Conservation (phyloP, 64 coral and sea anemone species). For the Stichodactyla helianthus region DNA sequence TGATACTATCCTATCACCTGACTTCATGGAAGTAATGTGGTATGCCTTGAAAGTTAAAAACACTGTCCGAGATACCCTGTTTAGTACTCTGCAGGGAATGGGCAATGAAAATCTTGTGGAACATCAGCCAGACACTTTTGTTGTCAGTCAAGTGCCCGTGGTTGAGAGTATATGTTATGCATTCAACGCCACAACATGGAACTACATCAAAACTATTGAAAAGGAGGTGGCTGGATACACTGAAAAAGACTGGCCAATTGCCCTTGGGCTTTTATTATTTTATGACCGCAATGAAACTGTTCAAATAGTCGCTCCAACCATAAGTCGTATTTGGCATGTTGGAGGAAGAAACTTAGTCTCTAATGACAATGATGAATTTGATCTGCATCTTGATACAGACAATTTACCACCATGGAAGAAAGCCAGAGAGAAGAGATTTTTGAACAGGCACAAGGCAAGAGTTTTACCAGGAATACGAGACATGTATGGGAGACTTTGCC, state of each 20-base stretch:
- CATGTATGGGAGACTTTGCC: slow-evolving; percentile 79
- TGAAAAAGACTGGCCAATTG: slow-evolving; percentile 71
- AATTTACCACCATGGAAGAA: slow-evolving; percentile 75
- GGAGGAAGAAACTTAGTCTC: slow-evolving; percentile 50
- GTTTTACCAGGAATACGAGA: slow-evolving; percentile 74
- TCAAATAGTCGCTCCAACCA: slow-evolving; percentile 74
- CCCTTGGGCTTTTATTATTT: slow-evolving; percentile 69
- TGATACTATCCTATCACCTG: slow-evolving; percentile 70
- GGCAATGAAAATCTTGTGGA: slow-evolving; percentile 64
- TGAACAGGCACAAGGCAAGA: slow-evolving; percentile 73
- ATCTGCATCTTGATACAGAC: slow-evolving; percentile 17
- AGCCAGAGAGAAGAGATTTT: slow-evolving; percentile 57
- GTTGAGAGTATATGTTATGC: slow-evolving; percentile 85
- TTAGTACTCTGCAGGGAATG: slow-evolving; percentile 75
- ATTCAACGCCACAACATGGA: slow-evolving; percentile 77
- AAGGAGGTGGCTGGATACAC: slow-evolving; percentile 68
- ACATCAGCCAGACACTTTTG: slow-evolving; percentile 76
- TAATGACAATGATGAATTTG: slow-evolving; percentile 20
- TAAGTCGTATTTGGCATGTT: slow-evolving; percentile 89
- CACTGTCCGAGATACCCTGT: slow-evolving; percentile 56
- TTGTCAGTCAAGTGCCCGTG: slow-evolving; percentile 73
- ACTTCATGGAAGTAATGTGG: slow-evolving; percentile 91
- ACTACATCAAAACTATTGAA: slow-evolving; percentile 75
- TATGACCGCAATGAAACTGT: slow-evolving; percentile 86
- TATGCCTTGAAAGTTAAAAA: slow-evolving; percentile 79